Conservation (phyloP, 2,888 invertebrate species). For the Mesochorus sp. region DNA sequence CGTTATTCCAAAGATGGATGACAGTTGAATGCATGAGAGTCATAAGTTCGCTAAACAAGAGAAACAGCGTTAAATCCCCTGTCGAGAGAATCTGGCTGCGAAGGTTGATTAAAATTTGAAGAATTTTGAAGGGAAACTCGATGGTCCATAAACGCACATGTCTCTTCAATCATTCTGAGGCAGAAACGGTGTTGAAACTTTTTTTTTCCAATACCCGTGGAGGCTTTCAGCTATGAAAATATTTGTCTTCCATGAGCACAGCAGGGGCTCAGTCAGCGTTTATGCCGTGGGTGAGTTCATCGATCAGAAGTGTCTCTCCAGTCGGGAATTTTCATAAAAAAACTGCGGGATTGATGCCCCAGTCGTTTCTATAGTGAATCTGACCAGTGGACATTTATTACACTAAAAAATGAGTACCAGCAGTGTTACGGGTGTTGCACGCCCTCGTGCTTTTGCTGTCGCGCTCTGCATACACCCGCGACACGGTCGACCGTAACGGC, state of each 20-base stretch:
- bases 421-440: slow-evolving; percentile 39
- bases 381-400: slow-evolving; percentile 27
- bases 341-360: slow-evolving; percentile 6
- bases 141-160: too few species aligned
- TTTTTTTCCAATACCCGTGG: too few species aligned
- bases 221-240: neutral
- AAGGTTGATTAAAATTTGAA: too few species aligned
- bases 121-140: too few species aligned
- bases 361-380: neutral
- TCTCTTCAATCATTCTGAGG: too few species aligned
- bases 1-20: too few species aligned
- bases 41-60: too few species aligned
- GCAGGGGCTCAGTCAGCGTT: neutral
- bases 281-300: slow-evolving; percentile 22
- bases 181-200: too few species aligned
- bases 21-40: too few species aligned
- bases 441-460: neutral
- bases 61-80: too few species aligned
- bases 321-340: slow-evolving; percentile 28
- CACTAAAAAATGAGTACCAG: slow-evolving; percentile 35
- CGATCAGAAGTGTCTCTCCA: slow-evolving; percentile 18
- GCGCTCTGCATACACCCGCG: neutral
- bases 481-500: slow-evolving; percentile 26
- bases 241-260: neutral
- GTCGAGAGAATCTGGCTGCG: too few species aligned